Conservation (phyloP, 2,888 invertebrate genomes). For the Alloplasta piceator region DNA sequence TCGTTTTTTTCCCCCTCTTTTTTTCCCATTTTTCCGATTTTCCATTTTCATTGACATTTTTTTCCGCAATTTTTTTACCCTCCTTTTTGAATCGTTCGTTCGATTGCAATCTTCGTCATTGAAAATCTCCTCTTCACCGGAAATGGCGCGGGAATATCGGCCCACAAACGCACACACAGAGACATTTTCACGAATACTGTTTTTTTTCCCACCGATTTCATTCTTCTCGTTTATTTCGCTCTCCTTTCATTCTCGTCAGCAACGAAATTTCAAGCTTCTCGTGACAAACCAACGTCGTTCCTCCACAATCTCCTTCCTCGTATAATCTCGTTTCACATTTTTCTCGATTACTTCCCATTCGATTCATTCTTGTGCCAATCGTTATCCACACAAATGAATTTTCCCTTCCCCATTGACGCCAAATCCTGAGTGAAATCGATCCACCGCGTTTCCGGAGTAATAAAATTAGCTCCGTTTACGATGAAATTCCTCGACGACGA, state of each 20-base stretch:
- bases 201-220: neutral
- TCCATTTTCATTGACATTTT: constrained; percentile 14
- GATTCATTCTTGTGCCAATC: constrained; percentile 3
- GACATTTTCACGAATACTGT: neutral
- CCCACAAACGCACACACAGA: too few relatives aligned
- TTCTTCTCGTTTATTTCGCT: neutral
- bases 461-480: too few relatives aligned
- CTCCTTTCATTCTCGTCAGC: neutral
- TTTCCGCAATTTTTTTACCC: constrained; percentile 2
- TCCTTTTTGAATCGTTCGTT: constrained; percentile 28
- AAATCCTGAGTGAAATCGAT: too few relatives aligned
- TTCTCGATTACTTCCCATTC: constrained; percentile 6
- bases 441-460: too few relatives aligned
- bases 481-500: too few relatives aligned
- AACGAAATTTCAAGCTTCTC: constrained; percentile 15
- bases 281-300: neutral
- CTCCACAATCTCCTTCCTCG: constrained; percentile 11
- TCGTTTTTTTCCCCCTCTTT: constrained; percentile 5
- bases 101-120: constrained; percentile 58
- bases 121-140: constrained; percentile 41
- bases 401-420: neutral
- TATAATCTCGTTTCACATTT: constrained; percentile 14
- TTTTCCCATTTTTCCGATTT: constrained; percentile 5
- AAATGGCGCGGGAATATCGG: constrained; percentile 3
- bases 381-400: constrained; percentile 14